A percentile compares a stretch with the other conserved stretches of the same genome.
These are phyloP conservation scores for Leptobrachium ailaonicum DNA, from an alignment of 2,113 vertebrate genomes.

Conservation along the genomic window DNA sequence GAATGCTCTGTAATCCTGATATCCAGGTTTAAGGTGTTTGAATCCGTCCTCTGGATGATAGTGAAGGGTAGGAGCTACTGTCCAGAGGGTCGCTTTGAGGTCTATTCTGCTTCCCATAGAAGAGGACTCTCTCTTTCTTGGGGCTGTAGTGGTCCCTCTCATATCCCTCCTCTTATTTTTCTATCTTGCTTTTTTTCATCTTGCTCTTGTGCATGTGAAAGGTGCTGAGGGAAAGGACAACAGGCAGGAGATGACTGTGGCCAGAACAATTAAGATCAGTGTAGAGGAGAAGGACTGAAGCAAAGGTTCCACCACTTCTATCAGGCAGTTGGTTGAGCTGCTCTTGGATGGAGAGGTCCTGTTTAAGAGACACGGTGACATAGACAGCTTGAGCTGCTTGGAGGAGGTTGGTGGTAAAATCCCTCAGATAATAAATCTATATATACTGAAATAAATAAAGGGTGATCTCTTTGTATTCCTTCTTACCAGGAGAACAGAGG, in stretches of 20 bases:
- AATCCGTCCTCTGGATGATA: conserved; percentile 60
- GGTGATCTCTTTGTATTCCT: conserved; percentile 54
- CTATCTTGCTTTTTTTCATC: conserved; percentile 95
- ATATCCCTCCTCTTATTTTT: conserved; percentile 92
- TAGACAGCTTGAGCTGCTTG: conserved; percentile 78
- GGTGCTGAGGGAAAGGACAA: conserved; percentile 90
- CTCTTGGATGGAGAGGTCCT: conserved; percentile 69
- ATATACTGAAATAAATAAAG: not conserved
- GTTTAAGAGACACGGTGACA: conserved; percentile 79
- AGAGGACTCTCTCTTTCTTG: conserved; percentile 51
- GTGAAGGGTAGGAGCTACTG: conserved; percentile 51
- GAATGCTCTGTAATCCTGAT: conserved; percentile 49
- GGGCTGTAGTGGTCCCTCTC: conserved; percentile 88
- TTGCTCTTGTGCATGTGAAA: conserved; percentile 94
- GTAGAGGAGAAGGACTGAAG: conserved; percentile 92
- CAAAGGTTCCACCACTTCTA: conserved; percentile 85
- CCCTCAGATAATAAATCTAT: no score
- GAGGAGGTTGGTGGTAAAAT: conserved; percentile 65
- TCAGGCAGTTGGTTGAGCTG: conserved; percentile 72
- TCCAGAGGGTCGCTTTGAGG: conserved; percentile 67
- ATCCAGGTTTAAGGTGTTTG: conserved; percentile 51
- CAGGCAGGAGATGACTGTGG: conserved; percentile 87
- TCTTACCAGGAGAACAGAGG: conserved; percentile 53
- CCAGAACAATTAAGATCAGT: conserved; percentile 87
- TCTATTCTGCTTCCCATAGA: conserved; percentile 61